Base-by-base conservation (phyloP, 2,888 invertebrate genomes). In the Myathropa florea region DNA sequence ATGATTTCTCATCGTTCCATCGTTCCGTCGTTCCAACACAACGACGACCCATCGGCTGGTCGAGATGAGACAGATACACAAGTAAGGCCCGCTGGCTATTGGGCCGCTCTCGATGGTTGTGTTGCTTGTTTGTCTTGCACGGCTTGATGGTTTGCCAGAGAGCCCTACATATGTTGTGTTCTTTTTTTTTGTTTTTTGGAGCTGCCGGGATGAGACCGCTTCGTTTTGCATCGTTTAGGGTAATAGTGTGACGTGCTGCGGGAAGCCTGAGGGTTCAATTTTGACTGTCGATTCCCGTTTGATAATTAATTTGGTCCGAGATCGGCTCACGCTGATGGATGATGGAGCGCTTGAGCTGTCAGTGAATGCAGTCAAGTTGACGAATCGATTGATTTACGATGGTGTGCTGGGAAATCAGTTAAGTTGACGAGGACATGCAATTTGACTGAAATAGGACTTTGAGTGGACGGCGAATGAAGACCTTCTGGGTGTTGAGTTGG, bases 171-270 rank as follows among this genome's bases (percentile, higher is more conserved):
- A 67, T 75, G 7, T 21, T n/a, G n/a, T n/a, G n/a, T n/a, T n/a
- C n/a, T n/a, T n/a, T n/a, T n/a, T n/a, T n/a, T n/a, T n/a, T n/a
- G n/a, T n/a, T n/a, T n/a, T n/a, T n/a, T n/a, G n/a, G n/a, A n/a
- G n/a, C n/a, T n/a, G n/a, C n/a, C n/a, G n/a, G n/a, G n/a, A n/a
- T 46, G 36, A 73, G 30, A 67, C 3, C 18, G 33, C 55, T 55
- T 76, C 61, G 67, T 55, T 71, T 81, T 72, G 57, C 76, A 81
- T 72, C 76, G 67, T 85, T 81, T 85, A 81, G 76, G 53, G 33
- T 71, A 61, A 71, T 80, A 80, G 76, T 76, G 75, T 80, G 84
- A 80, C 80, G 65, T 67, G 46, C 61, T 26, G 33, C 61, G 33
- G 46, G 39, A 59, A 14, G 46, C 63, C n/a, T 1, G 33, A 53